A percentile compares a stretch with the other conserved stretches of the same genome.
phyloP scores from a whole-genome alignment of 2,113 vertebrate species.

The Columba livia region DNA sequence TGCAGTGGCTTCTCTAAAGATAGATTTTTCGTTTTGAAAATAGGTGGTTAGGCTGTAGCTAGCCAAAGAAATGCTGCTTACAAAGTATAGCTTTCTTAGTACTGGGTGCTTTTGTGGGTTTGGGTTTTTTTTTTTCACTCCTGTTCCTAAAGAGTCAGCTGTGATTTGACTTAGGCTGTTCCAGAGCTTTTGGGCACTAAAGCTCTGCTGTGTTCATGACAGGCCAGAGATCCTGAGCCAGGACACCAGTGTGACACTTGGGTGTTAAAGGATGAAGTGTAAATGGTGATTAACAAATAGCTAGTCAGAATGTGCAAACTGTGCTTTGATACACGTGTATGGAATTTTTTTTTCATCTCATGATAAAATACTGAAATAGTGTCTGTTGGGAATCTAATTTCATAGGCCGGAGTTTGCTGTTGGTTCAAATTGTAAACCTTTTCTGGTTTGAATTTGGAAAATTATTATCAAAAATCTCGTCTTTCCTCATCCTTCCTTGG shows the following conservation, averaged over 20 bases:
- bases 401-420: fast-evolving
- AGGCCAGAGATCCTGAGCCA: background rate
- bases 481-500: background rate
- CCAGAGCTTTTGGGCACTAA: fast-evolving
- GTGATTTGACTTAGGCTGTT: background rate
- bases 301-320: background rate
- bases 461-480: background rate
- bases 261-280: fast-evolving
- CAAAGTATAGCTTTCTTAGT: background rate
- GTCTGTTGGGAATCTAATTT: background rate
- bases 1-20: background rate
- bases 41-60: background rate
- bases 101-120: background rate
- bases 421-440: background rate
- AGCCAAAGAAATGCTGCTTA: background rate
- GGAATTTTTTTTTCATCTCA: background rate
- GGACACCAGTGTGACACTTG: fast-evolving
- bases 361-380: background rate
- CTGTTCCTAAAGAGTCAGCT: background rate
- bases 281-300: background rate
- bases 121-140: fast-evolving
- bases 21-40: fast-evolving
- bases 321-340: background rate
- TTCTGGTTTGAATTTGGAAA: background rate
- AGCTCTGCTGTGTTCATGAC: background rate